Base-by-base conservation (phyloP, 2,888 invertebrate genomes). In the Pyrrhia umbra region DNA sequence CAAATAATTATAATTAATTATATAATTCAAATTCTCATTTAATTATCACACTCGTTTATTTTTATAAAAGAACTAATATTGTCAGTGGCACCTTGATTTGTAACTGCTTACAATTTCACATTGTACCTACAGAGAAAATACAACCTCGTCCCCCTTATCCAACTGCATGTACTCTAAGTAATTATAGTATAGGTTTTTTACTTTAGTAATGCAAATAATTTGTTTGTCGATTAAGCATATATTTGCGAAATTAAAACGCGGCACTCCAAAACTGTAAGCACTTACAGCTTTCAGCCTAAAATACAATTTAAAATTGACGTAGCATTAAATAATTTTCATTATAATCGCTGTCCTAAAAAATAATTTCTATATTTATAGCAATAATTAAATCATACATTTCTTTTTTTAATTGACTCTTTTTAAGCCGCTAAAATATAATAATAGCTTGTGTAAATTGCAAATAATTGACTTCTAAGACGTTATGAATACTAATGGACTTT, bases 11-110 rank as follows among this genome's bases (percentile, higher is more conserved):
- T 61, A 76, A 70, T 71, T 61, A 76, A 70, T 71, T 67, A 46
- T 64, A 67, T 65, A 68, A 75, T 78, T 72, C 66, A 70, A 78
- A 75, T 71, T 81, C 76, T 77, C 77, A 64, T 77, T 71, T 73
- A 52, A 58, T 72, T 79, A 80, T 80, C 82, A 81, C 79, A 83
- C 75, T 75, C 70, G 65, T 70, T 70, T 62, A n/a, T 62, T 68
- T 49, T 80, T 81, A 79, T 79, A 88, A 88, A 87, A 85, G 78
- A 92, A 90, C 82, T 90, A 90, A 91, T 92, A 92, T 92, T 92
- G 92, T 92, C 92, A 90, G 89, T 90, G 90, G 90, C 92, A 92
- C 92, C 90, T 68, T 72, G 68, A 60, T 89, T 89, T 82, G 83
- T 84, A 85, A 78, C 77, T 83, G 81, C 81, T 81, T 80, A 80